Evolutionary conservation across 2,113 vertebrate genomes (phyloP), one percentile per base, ranked within the genome.

Genomic region (Xyrauchen texanus): DNA sequence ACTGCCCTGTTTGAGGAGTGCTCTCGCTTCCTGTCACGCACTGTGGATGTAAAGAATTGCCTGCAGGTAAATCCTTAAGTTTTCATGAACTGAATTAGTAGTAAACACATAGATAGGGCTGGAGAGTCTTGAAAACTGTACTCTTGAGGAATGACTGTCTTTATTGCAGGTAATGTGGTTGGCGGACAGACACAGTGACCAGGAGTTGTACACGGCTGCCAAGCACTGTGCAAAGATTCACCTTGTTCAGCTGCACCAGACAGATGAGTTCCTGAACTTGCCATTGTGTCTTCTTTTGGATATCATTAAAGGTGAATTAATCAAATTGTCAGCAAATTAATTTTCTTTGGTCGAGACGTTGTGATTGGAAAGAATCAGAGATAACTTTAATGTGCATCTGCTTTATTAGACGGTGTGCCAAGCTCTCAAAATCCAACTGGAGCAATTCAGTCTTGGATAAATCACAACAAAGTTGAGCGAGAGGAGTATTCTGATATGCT

Each of bases 221-320:
- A 99, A 98, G 82, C 97, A 98, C 84, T 99, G 96, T 86, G 98
- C 98, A 58, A 98, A 99, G 88, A 96, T 96, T 76, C 96, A 98
- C 83, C 86, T 99, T 84, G 91, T 96, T 44, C 96, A 97, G 76
- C 93, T 99, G 77, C 94, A 95, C 76, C 94, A 95, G 88, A 95
- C 95, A 1, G 98, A 99, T 49, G 98, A 99, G 78, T 99, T 98
- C 86, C 93, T 97, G 49, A 96, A 98, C 83, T 82, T 99, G 84
- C 97, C 98, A 67, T 88, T 98, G 3, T 95, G 94, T 77, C 87
- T 99, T 0, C 93, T 99, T 82, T 92, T 95, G 63, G 97, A 99
- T 79, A 97, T 99, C 78, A 91, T 99, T 76, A 95, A 96, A 83
- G 98, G 98, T 95, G 84, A 16, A 80, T 69, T 49, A 70, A 15